Evolutionary conservation across 2,797 vertebrate species (phyloP).

Genomic region (Adelosebastes latens): DNA sequence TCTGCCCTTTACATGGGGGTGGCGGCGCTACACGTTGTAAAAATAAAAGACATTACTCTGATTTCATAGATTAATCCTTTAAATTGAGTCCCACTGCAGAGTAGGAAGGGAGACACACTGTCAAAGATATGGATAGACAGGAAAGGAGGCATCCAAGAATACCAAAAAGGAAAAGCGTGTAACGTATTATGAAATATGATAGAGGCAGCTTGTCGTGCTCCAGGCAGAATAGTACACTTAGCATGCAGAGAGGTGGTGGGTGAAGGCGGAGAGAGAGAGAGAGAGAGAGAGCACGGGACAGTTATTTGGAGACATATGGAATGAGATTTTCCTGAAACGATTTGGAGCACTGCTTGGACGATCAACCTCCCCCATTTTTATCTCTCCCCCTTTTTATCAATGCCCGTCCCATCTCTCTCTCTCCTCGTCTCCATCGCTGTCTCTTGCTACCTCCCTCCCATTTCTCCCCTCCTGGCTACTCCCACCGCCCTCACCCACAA

Average conservation of each 20-base stretch:
- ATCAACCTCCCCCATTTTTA: background rate
- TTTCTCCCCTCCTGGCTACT: background rate
- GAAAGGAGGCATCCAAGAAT: conserved; percentile 8
- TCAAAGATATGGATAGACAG: background rate
- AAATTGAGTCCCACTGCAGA: background rate
- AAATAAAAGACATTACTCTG: background rate
- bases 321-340: conserved; percentile 54
- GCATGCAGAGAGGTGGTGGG: conserved; percentile 24
- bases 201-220: conserved; percentile 46
- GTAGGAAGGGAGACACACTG: too few species aligned
- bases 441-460: background rate
- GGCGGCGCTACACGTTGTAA: background rate
- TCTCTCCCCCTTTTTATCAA: conserved; percentile 1
- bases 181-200: conserved; percentile 34
- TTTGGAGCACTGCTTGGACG: conserved; percentile 30
- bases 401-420: conserved; percentile 3
- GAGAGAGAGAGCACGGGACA: background rate
- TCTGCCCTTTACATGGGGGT: too few species aligned
- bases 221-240: conserved; percentile 25
- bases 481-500: background rate
- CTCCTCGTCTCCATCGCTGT: background rate
- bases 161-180: conserved; percentile 8
- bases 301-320: conserved; percentile 48
- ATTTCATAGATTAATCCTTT: background rate
- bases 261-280: background rate